phyloP scores from a whole-genome alignment of 2,113 vertebrate genomes.

The Cyprinodon variegatus region DNA sequence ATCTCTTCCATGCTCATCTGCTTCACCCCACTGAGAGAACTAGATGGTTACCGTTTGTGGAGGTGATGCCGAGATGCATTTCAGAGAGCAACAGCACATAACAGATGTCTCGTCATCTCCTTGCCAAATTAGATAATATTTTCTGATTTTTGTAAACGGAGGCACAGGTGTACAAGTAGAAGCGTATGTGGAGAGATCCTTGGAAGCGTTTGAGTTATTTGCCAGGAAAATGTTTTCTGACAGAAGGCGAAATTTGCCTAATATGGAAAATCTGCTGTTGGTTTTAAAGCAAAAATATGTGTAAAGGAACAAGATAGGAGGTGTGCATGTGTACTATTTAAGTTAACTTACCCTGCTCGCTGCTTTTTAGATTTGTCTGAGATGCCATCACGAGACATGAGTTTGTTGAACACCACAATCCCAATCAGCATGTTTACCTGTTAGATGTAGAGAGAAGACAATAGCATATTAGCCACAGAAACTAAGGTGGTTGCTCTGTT shows the following conservation, averaged over 20 bases:
- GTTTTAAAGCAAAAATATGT: conserved; percentile 2
- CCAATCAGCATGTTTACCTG: conserved; percentile 99
- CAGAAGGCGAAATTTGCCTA: conserved; percentile 30
- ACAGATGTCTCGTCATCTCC: conserved; percentile 53
- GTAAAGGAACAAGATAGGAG: conserved; percentile 3
- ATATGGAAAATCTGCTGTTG: conserved; percentile 27
- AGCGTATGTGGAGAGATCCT: conserved; percentile 28
- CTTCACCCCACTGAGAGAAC: conserved; percentile 26
- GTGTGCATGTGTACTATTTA: conserved; percentile 10
- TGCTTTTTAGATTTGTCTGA: conserved; percentile 99
- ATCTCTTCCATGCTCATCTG: conserved; percentile 8
- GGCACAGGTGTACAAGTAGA: conserved; percentile 36
- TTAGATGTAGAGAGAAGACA: conserved; percentile 28
- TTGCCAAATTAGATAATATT: conserved; percentile 50
- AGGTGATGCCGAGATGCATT: conserved; percentile 22
- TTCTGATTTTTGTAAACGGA: conserved; percentile 10
- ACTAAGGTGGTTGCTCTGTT: not conserved
- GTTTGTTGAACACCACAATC: conserved; percentile 98
- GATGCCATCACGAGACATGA: conserved; percentile 97
- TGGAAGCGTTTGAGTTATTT: conserved; percentile 27
- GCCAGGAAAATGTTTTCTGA: conserved; percentile 38
- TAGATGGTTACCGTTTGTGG: conserved; percentile 16
- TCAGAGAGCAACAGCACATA: conserved; percentile 29
- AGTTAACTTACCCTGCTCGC: conserved; percentile 91
- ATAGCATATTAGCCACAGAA: not conserved